Evolutionary conservation across 2,797 vertebrate species (phyloP).

Genomic region (Rallus crepitans): DNA sequence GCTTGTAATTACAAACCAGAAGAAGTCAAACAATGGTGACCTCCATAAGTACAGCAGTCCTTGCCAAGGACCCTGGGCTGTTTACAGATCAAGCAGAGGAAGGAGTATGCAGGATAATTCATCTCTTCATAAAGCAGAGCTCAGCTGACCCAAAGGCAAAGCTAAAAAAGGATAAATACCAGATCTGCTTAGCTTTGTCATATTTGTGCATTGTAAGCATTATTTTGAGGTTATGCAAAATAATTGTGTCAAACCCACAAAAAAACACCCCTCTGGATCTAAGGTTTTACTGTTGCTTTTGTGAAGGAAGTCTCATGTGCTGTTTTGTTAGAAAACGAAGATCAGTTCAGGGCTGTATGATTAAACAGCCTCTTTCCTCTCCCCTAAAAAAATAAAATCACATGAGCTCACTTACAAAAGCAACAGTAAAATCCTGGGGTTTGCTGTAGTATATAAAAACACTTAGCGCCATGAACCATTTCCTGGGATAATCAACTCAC

Average conservation of each 20-base stretch:
- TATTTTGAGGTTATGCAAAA: slow-evolving; percentile 38
- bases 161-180: not conserved
- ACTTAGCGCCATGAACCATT: slow-evolving; percentile 30
- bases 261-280: not conserved
- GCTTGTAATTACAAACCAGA: not conserved
- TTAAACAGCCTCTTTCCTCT: slow-evolving; percentile 7
- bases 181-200: slow-evolving; percentile 22
- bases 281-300: slow-evolving; percentile 35
- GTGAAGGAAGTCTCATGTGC: not conserved
- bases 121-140: not conserved
- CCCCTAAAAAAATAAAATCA: slow-evolving; percentile 28
- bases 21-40: not conserved
- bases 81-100: not conserved
- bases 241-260: slow-evolving; percentile 16
- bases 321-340: slow-evolving; percentile 49
- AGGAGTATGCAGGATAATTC: not conserved
- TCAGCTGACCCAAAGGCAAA: not conserved
- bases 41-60: not conserved
- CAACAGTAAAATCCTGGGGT: slow-evolving; percentile 14
- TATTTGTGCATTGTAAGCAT: slow-evolving; percentile 24
- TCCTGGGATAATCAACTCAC: slow-evolving; percentile 17
- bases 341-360: not conserved
- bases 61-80: not conserved
- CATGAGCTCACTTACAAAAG: slow-evolving; percentile 37
- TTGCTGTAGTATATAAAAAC: slow-evolving; percentile 21